These are phyloP conservation scores for Philereme vetulata DNA, from an alignment of 2,888 invertebrate species.

Conservation along the genomic window DNA sequence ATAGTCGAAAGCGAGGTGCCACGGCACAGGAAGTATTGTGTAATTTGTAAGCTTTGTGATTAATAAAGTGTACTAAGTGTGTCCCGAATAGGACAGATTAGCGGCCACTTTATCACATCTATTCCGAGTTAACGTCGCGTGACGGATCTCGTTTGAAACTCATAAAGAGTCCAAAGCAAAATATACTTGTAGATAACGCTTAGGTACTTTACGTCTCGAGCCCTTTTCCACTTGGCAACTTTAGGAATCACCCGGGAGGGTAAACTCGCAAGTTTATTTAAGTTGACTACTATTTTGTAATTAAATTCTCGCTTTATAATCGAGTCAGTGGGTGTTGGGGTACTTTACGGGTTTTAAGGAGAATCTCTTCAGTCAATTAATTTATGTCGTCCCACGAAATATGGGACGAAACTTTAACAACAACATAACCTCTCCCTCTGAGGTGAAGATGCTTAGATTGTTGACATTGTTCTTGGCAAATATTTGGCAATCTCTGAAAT, in stretches of 20 bases:
- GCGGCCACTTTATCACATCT: conserved; percentile 83
- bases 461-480: conserved; percentile 25
- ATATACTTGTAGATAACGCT: conserved; percentile 81
- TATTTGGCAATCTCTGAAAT: conserved; percentile 31
- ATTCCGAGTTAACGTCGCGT: conserved; percentile 82
- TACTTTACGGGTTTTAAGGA: conserved; percentile 50
- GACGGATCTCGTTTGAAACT: conserved; percentile 83
- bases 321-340: conserved; percentile 58
- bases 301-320: conserved; percentile 76
- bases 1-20: conserved; percentile 77
- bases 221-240: conserved; percentile 80
- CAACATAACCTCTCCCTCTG: conserved; percentile 27
- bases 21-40: conserved; percentile 79
- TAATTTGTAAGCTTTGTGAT: conserved; percentile 84
- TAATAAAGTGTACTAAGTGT: conserved; percentile 84
- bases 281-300: conserved; percentile 77
- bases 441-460: conserved; percentile 31
- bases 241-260: conserved; percentile 63
- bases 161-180: conserved; percentile 84
- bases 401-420: conserved; percentile 32
- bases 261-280: conserved; percentile 74
- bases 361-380: conserved; percentile 48
- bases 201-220: conserved; percentile 73
- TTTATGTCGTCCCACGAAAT: conserved; percentile 36
- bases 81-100: conserved; percentile 83